Base-by-base conservation (phyloP, 2,113 vertebrate genomes). In the Brachirus orientalis region DNA sequence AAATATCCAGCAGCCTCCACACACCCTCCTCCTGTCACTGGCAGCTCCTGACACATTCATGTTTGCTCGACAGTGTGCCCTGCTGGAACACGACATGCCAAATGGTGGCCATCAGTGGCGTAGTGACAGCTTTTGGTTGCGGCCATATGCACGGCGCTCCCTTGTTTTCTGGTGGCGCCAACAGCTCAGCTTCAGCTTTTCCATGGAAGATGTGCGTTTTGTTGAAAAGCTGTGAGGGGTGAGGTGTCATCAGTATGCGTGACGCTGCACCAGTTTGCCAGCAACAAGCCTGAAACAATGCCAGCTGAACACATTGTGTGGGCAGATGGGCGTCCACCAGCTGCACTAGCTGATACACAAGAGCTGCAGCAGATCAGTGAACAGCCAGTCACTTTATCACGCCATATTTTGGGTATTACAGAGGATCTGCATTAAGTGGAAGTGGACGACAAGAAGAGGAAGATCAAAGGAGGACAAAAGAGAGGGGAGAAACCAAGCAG, bases 101-200 rank as follows among this genome's bases (percentile, higher is more conserved):
- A 79, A 86, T 62, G 72, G 72, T 11, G 52, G 41, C 45, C 80
- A 37, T 74, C 41, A 37, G 20, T 65, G 3, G 28, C 67, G 17
- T 19, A 14, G 70, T 63, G 77, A 74, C 80, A 74, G 79, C 72
- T 9, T 75, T 52, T 77, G 45, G 56, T 72, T 22, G 37, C 16
- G 56, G 67, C 75, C 80, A 86, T 83, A 82, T 85, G 82, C 64
- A 58, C 56, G 1, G 22, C n/a, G 52, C 61, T 61, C 58, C 68
- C 41, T 16, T 51, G 53, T 51, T 53, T 13, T 75, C 64, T 53
- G 45, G 71, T 53, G 53, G 16, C 46, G 1, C 20, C 3, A 16
- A 1, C 10, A 10, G 66, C 18, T 20, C 41, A 54, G 66, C 72
- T 71, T 7, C 33, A 44, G 46, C 59, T 18, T 28, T 10, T 38